Evolutionary conservation across 2,113 vertebrate genomes (phyloP).

Genomic region (Lanius ludovicianus): DNA sequence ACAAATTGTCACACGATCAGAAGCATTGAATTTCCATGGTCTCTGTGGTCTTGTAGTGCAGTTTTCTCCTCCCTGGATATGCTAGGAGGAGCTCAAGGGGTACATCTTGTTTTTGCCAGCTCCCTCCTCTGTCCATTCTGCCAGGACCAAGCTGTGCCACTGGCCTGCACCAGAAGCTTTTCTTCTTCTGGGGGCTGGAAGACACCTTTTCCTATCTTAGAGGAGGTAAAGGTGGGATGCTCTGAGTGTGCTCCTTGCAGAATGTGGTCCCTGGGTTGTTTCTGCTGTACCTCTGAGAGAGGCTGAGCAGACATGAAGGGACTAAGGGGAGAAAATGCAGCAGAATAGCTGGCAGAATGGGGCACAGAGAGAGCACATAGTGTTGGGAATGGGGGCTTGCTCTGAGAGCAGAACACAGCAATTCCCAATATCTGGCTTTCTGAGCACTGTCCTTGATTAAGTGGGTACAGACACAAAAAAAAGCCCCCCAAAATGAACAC

Average conservation of each 20-base stretch:
- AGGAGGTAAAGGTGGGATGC: neutral
- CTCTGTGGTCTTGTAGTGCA: neutral
- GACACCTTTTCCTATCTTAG: neutral
- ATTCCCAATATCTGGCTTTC: neutral
- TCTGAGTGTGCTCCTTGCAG: neutral
- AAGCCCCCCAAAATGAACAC: neutral
- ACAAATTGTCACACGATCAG: neutral
- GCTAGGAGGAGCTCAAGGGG: neutral
- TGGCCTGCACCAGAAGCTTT: neutral
- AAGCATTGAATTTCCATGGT: neutral
- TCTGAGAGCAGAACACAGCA: neutral
- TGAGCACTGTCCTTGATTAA: neutral
- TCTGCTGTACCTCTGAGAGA: neutral
- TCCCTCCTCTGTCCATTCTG: neutral
- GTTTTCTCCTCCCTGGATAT: neutral
- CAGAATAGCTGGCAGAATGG: neutral
- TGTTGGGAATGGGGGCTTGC: neutral
- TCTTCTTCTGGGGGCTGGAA: fast-evolving
- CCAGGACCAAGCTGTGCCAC: neutral
- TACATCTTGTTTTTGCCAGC: neutral
- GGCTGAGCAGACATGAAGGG: neutral
- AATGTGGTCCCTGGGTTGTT: fast-evolving
- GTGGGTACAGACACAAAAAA: neutral
- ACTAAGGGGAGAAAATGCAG: neutral
- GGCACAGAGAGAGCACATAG: fast-evolving